Base-by-base conservation (phyloP, 2,888 invertebrate species). In the Meteorus cinctellus region DNA sequence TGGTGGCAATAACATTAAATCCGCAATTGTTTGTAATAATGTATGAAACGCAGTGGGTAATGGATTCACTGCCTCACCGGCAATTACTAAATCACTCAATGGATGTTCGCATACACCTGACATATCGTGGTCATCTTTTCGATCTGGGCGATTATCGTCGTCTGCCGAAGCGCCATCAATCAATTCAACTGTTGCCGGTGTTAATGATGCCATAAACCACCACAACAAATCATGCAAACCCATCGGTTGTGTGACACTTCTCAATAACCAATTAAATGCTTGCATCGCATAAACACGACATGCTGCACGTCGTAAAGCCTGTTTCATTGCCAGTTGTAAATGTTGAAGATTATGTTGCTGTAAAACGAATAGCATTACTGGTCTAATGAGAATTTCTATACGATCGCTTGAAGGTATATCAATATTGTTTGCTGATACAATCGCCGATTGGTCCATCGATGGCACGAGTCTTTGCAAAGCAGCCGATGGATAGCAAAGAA, bases 201-300 rank as follows among this genome's bases (percentile, higher is more conserved):
- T 94, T 55, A 98, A 91, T 0, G 98, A 95, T 16, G 95, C 94
- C 29, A 97, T 96, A 88, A 98, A 97, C 96, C 97, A 98, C 98
- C 98, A 98, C 88, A 99, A 93, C 12, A 98, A 92, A 90, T 99
- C 98, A 84, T 98, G 98, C 27, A 99, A 92, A 86, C 97, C 96
- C 4, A 95, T 94, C 4, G 97, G 95, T 87, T 97, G 97, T 0
- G 97, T 97, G 0, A 97, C 96, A 72, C 95, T 97, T 71, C 97
- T 93, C 65, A 99, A 90, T 29, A 99, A 90, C 99, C 99, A 99
- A 88, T 98, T 98, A 82, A 98, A 91, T 0, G 98, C 97, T 93
- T 97, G 97, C 92, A 98, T 94, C 1, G 97, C 96, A 90, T 96
- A 94, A 84, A 97, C 95, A 78, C 97, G 90, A 86, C 96, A 93